Base-by-base conservation (phyloP, 2,113 vertebrate species). In the Miniopterus natalensis region DNA sequence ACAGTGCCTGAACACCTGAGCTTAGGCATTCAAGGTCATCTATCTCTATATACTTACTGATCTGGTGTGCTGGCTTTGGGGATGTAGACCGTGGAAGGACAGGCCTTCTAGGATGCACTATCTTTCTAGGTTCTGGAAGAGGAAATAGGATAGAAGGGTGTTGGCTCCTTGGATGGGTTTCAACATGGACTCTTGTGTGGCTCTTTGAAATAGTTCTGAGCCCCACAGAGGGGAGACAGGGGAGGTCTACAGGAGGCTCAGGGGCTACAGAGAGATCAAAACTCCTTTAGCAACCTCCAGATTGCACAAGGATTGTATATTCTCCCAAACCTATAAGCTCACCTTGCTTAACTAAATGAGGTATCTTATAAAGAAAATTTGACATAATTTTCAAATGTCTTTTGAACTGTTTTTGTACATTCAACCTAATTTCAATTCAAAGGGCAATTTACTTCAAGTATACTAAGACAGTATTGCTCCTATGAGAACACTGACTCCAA, bases 121-220 rank as follows among this genome's bases (percentile, higher is more conserved):
- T 55, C 14, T 25, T 90, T n/a, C 51, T 45, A 40, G 45, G 10
- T 68, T 89, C 68, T n/a, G 15, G 74, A n/a, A 94, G 73, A 68
- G 36, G 74, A 74, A 31, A 17, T 27, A 36, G 3, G 15, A 40
- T 14, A 66, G n/a, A 59, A 27, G 15, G 7, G 59, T 55, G 7
- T 13, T 36, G 49, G n/a, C 2, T 4, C 15, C 23, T 49, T 49
- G 18, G 40, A 17, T 55, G 11, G 6, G n/a, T 66, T 42, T 25
- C 20, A 49, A 3, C 6, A 7, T 0, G 0, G 40, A 77, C 36
- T 68, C 66, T 21, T 13, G 6, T 2, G 3, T n/a, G 40, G 27
- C 23, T 63, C 31, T 79, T 66, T 68, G 59, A 45, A 59, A 40
- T 21, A 59, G 27, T n/a, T 59, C 21, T 80, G 31, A 74, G 59